Evolutionary conservation across 2,113 vertebrate species (phyloP).

Genomic region (Argyrosomus japonicus): DNA sequence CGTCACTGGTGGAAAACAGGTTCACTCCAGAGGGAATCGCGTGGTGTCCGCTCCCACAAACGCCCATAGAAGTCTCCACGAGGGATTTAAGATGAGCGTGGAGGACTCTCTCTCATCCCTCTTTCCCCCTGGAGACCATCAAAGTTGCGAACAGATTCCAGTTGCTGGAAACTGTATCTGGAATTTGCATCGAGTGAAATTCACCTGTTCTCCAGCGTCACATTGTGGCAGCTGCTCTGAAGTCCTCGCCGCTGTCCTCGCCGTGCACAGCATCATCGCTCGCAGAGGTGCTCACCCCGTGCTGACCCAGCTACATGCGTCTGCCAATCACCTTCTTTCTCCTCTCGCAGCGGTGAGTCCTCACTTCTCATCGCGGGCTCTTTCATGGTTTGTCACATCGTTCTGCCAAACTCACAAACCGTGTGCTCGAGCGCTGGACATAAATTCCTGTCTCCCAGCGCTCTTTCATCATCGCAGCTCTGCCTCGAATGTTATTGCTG

Average conservation of each 20-base stretch:
- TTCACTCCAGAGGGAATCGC: background rate
- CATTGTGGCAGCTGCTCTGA: constrained; percentile 1
- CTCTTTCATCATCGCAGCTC: background rate
- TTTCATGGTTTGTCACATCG: background rate
- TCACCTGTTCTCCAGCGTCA: background rate
- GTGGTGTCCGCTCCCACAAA: background rate
- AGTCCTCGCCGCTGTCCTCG: background rate
- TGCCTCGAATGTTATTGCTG: background rate
- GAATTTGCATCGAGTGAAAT: background rate
- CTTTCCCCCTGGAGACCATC: background rate
- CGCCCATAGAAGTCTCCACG: background rate
- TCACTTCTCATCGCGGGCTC: background rate
- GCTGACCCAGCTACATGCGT: background rate
- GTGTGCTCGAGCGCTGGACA: background rate
- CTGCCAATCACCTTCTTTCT: constrained; percentile 1
- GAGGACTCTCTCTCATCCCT: background rate
- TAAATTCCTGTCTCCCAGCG: background rate
- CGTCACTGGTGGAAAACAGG: background rate
- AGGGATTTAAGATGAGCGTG: background rate
- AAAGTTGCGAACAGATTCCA: background rate
- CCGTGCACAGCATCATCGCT: background rate
- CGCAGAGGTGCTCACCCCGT: background rate
- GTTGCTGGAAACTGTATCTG: background rate
- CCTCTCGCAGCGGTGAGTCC: background rate
- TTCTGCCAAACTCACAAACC: constrained; percentile 8